Conservation (phyloP, 1,140 invertebrate species). For the Chlorops oryzae region DNA sequence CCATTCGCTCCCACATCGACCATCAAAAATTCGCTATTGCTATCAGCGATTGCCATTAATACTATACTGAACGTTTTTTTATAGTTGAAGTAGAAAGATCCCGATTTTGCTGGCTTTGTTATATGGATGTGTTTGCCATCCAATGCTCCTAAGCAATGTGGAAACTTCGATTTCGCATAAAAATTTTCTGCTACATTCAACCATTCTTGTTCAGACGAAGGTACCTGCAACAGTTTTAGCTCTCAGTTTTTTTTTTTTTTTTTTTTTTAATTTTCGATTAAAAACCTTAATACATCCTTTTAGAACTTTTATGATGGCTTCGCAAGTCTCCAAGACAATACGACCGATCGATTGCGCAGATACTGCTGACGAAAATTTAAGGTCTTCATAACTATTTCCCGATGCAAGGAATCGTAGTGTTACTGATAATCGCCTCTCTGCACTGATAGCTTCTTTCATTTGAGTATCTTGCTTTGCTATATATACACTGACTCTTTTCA, state of each 20-base stretch:
- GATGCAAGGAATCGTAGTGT: background rate
- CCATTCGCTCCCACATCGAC: slow-evolving; percentile 36
- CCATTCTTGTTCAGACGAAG: background rate
- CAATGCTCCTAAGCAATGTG: too few species aligned
- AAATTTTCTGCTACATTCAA: background rate
- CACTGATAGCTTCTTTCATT: background rate
- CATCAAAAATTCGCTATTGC: slow-evolving; percentile 26
- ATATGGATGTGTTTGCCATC: too few species aligned
- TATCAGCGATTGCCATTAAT: too few species aligned
- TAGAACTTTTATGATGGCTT: background rate
- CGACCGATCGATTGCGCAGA: background rate
- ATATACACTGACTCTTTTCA: background rate
- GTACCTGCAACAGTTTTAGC: background rate
- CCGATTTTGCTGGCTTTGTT: slow-evolving; percentile 24
- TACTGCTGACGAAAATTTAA: background rate
- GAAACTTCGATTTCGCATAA: too few species aligned
- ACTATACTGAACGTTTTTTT: slow-evolving; percentile 27
- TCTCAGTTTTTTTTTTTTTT: background rate
- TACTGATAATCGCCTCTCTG: background rate
- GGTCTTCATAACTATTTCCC: background rate
- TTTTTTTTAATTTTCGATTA: background rate
- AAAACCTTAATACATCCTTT: background rate
- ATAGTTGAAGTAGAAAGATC: slow-evolving; percentile 48
- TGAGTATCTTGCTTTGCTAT: background rate
- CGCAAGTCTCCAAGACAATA: background rate